These are phyloP conservation scores for Fulica atra DNA, from an alignment of 2,113 vertebrate genomes.

Conservation along the genomic window DNA sequence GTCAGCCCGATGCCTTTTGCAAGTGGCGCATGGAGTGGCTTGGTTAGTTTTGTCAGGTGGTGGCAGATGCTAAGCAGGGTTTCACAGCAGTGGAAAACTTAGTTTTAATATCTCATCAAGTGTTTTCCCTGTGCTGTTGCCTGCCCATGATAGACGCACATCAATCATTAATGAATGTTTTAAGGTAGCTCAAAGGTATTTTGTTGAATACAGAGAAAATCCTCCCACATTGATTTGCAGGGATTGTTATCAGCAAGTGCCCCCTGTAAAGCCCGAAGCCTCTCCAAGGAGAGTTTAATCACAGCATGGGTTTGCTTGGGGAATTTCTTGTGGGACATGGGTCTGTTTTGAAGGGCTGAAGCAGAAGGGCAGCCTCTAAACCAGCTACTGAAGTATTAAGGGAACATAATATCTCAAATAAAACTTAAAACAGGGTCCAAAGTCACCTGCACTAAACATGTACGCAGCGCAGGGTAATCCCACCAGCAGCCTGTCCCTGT, in stretches of 20 bases:
- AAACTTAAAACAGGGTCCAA: neutral
- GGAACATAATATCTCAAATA: neutral
- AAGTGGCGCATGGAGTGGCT: neutral
- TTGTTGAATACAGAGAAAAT: neutral
- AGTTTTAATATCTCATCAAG: neutral
- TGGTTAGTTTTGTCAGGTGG: neutral
- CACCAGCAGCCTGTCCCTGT: neutral
- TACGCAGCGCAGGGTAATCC: neutral
- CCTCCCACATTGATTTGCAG: neutral
- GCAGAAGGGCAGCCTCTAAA: neutral
- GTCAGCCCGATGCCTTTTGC: neutral
- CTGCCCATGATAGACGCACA: neutral
- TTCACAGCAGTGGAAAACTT: neutral
- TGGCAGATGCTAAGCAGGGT: neutral
- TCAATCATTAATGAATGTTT: neutral
- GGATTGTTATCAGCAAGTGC: neutral
- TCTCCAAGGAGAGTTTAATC: neutral
- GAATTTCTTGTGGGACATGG: neutral
- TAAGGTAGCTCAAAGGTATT: constrained; percentile 18
- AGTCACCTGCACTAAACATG: neutral
- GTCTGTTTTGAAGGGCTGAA: neutral
- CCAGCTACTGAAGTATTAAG: neutral
- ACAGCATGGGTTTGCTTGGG: neutral
- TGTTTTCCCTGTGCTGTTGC: constrained; percentile 10
- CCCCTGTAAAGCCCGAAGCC: neutral